Evolutionary conservation across 2,113 vertebrate genomes (phyloP), one percentile per base, ranked within the genome.

Genomic region (Takifugu flavidus): DNA sequence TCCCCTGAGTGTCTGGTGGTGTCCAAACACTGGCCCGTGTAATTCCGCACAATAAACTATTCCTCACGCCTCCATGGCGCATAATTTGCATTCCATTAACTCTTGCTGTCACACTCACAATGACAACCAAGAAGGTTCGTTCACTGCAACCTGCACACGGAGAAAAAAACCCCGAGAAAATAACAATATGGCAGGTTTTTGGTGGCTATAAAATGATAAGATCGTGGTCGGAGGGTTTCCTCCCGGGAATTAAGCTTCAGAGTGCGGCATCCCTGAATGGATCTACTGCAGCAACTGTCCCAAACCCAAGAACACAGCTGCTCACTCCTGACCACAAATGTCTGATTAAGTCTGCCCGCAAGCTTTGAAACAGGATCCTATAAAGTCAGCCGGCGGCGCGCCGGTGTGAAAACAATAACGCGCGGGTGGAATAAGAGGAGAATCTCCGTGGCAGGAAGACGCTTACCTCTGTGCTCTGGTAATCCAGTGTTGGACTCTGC

Each of bases 401-500:
- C 34, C 34, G 34, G 34, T 11, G 34, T 10, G 4, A 11, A 39
- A 39, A 39, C 34, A 10, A 39, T 39, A 2, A 39, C 34, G 8
- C 34, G 14, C 13, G n/a, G 45, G 45, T n/a, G 6, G 45, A 47
- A 47, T n/a, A 6, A n/a, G 34, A 47, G 15, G 45, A 47, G 45
- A 6, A 14, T 14, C 45, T 5, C 13, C 49, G 25, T 8, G 15
- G 15, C 8, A 10, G 49, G 10, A 8, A 26, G 45, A 26, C 34
- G 47, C 83, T 78, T 67, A 91, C 90, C 88, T 87, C 62, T 28
- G 59, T 49, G 56, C 72, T 79, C 5, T 82, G 87, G 75, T 67
- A 72, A 82, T 90, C 90, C 90, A 91, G 90, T 56, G 82, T 88
- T 72, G 59, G 56, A 49, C 59, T 53, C 72, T 74, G 78, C 69